Conservation (phyloP, 2,113 vertebrate genomes). For the Aepyceros melampus region DNA sequence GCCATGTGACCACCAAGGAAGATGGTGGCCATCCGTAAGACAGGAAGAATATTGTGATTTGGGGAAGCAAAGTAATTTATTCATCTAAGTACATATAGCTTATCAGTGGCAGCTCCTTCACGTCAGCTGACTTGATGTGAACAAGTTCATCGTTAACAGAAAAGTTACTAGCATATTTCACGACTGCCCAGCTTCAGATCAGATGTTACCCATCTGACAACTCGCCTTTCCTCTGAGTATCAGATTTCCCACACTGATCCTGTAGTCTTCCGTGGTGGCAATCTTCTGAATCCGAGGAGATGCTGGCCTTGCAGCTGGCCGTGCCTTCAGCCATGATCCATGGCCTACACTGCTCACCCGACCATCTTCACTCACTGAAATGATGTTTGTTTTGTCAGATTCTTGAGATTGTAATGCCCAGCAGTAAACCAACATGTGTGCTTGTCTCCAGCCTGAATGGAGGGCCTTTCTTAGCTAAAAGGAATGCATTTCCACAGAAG, state of each 20-base stretch:
- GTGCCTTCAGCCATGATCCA: fast-evolving
- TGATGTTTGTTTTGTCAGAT: background rate
- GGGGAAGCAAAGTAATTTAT: background rate
- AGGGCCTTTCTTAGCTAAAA: background rate
- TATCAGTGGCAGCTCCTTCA: background rate
- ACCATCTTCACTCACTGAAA: background rate
- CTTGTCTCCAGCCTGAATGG: background rate
- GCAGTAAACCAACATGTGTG: background rate
- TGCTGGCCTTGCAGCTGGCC: background rate
- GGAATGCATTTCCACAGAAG: background rate
- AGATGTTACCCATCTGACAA: background rate
- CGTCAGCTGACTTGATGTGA: background rate
- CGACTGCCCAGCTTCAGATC: background rate
- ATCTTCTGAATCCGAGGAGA: background rate
- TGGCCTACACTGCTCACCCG: background rate
- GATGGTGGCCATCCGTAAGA: background rate
- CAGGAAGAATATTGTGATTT: background rate
- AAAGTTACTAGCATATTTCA: background rate
- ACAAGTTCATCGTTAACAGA: background rate
- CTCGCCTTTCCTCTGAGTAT: background rate
- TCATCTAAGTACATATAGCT: background rate
- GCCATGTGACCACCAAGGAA: too few relatives aligned
- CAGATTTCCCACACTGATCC: background rate
- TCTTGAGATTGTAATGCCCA: too few relatives aligned
- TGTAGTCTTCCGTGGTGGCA: background rate